Base-by-base conservation (phyloP, 2,797 vertebrate genomes). In the Hydrolagus colliei region DNA sequence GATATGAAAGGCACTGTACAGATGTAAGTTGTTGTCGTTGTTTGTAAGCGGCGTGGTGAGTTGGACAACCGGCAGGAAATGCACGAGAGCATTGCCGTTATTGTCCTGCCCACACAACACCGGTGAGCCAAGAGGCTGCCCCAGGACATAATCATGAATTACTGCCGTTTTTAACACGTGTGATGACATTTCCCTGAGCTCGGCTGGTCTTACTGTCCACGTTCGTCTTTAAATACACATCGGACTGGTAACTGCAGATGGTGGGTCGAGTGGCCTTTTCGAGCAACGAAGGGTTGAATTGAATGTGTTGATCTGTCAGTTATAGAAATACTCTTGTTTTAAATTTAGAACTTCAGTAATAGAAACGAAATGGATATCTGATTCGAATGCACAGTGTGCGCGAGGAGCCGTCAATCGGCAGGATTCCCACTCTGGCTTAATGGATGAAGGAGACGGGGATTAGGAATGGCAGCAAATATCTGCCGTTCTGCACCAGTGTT, bases 331-430 rank as follows among this genome's bases (percentile, higher is more conserved):
- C 79, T 35, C 52, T 27, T 27, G 65, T 84, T 84, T 84, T 52
- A 84, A 71, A 84, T 35, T 71, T 84, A 84, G 79, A 84, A 67
- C 79, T 41, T 71, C 16, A 41, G 79, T 71, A 84, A 84, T 68
- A 71, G 63, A 67, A 84, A 67, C 41, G 79, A 82, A 82, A 84
- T 68, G 79, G 79, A 84, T 20, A 84, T 84, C 35, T 84, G 79
- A 68, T 84, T 71, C 65, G 41, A 63, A 20, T 20, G 41, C 79
- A 41, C 16, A 68, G 62, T 27, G n/a, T 52, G 79, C n/a, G 79
- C 79, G 41, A 27, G 27, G 65, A 52, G 18, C 27, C 41, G 9
- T 35, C 65, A 84, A 68, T 6, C 9, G 68, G 79, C 14, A 41
- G 65, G n/a, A 18, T 41, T 6, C 65, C 63, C 4, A 10, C 32